Base-by-base conservation (phyloP, 1,140 invertebrate genomes). In the Linepithema humile region DNA sequence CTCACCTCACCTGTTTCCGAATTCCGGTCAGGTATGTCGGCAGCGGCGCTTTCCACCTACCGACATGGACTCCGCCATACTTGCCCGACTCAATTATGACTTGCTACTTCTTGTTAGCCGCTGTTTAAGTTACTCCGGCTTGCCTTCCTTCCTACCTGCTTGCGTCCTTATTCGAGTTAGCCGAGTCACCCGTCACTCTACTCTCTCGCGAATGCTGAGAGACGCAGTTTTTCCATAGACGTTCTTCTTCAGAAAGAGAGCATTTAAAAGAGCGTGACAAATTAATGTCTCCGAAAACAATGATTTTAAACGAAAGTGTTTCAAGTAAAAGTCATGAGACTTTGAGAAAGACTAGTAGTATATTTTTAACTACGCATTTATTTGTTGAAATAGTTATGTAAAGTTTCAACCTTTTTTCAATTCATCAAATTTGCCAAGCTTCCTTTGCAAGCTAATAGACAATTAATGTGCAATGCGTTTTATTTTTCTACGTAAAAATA, bases 41-140 rank as follows among this genome's bases (percentile, higher is more conserved):
- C 84, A 85, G 82, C 53, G 73, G 26, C n/a, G 62, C 64, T 88
- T 82, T 64, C 85, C 57, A 67, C 80, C 70, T 86, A 48, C 88
- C 77, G 38, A 64, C 69, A 35, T 75, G 80, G 62, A 84, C 78
- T 78, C 50, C 75, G 72, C 74, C 85, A 89, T 88, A 89, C 90
- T 91, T 85, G 89, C 80, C 83, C 91, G 89, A 90, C 89, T 92
- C 91, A 92, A 92, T 92, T 91, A 91, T 91, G 91, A 91, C 89
- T 91, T 91, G 84, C 90, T 82, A 85, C 89, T 91, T 90, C 90
- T 91, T 90, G 89, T 88, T 91, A 90, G 86, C 86, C 85, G 84
- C 80, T 92, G 89, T 92, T 92, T 92, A 92, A 91, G 90, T 92
- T 92, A 69, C 85, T 78, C 60, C 43, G 43, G 64, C 50, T 69